Percentiles rank a stretch among this genome's conserved stretches.
Conservation (phyloP, 2,797 vertebrate species). For the Clarias laeviceps region DNA sequence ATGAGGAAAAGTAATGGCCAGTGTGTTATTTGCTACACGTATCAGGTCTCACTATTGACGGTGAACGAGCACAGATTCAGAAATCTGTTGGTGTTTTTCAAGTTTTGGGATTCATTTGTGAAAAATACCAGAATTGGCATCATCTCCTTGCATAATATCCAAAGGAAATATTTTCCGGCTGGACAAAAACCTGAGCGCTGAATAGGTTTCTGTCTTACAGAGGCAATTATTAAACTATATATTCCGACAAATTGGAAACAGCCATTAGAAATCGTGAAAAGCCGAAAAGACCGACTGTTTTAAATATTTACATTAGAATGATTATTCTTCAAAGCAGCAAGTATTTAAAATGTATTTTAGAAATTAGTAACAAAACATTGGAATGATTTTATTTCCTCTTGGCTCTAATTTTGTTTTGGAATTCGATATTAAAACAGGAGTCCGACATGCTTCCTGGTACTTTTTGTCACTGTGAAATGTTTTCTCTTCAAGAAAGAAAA, state of each 20-base stretch:
- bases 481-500: slow-evolving; percentile 26
- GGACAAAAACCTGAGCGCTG: slow-evolving; percentile 16
- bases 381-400: slow-evolving; percentile 20
- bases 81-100: neutral
- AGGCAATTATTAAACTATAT: slow-evolving; percentile 20
- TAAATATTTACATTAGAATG: slow-evolving; percentile 1
- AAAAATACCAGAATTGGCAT: slow-evolving; percentile 15
- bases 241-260: slow-evolving; percentile 17
- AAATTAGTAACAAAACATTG: slow-evolving; percentile 29
- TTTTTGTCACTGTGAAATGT: slow-evolving; percentile 43
- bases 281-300: slow-evolving; percentile 3
- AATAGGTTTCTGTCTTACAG: slow-evolving; percentile 29
- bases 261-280: neutral
- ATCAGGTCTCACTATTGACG: neutral
- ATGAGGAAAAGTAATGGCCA: neutral
- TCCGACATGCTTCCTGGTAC: slow-evolving; percentile 5
- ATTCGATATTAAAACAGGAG: slow-evolving; percentile 23
- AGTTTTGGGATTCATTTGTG: slow-evolving; percentile 8
- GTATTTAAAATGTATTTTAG: slow-evolving; percentile 23
- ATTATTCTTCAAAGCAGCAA: neutral
- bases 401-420: slow-evolving; percentile 4
- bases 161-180: slow-evolving; percentile 14
- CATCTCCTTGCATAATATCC: neutral
- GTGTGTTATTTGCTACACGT: neutral
- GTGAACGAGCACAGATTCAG: neutral